Evolutionary conservation across 2,113 vertebrate species (phyloP).

Genomic region (Psittacus erithacus): DNA sequence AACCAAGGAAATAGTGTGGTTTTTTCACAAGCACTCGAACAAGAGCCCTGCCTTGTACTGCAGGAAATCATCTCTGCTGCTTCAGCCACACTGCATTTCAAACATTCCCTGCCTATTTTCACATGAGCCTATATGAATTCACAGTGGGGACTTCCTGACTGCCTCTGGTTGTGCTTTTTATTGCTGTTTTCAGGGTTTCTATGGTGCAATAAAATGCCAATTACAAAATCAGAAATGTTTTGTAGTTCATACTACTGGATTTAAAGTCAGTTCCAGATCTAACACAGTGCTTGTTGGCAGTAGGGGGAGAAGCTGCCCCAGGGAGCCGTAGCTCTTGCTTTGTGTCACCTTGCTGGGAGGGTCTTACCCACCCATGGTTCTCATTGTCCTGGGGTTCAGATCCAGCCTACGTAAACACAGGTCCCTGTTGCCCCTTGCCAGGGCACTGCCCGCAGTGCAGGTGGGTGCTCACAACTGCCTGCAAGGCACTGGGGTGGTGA

Average conservation of each 20-base stretch:
- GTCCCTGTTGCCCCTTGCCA: neutral
- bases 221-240: neutral
- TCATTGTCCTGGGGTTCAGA: neutral
- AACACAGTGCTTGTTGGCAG: neutral
- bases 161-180: neutral
- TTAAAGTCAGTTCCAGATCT: neutral
- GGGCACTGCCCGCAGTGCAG: neutral
- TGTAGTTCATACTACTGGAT: neutral
- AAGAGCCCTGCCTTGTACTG: neutral
- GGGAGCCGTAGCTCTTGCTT: neutral
- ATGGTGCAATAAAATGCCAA: neutral
- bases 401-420: neutral
- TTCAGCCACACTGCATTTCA: neutral
- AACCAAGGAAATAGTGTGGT: neutral
- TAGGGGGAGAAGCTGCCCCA: neutral
- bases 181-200: neutral
- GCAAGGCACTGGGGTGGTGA: neutral
- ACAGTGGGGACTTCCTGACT: neutral
- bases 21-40: neutral
- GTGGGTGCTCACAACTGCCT: neutral
- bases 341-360: neutral
- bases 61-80: neutral
- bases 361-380: neutral
- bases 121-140: neutral
- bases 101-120: neutral